Evolutionary conservation across 2,797 vertebrate species (phyloP).

Genomic region (Carcharodon carcharias): DNA sequence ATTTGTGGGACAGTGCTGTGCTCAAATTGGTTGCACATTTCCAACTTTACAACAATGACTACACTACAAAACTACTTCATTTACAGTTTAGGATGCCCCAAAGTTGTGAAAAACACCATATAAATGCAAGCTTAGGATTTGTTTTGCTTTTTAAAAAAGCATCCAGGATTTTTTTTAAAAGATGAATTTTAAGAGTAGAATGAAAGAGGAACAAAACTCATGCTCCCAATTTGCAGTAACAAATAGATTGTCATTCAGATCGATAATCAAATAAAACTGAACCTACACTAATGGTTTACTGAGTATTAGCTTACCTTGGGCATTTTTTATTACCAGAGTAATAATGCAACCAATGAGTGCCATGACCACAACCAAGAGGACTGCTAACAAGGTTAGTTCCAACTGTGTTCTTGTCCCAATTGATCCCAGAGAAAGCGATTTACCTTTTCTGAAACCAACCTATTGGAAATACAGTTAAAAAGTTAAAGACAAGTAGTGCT

Average conservation of each 20-base stretch:
- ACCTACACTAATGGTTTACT: background rate
- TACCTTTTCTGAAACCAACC: constrained; percentile 83
- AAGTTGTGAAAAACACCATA: background rate
- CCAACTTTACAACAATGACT: background rate
- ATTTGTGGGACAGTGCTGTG: background rate
- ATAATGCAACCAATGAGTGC: constrained; percentile 71
- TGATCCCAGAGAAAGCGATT: constrained; percentile 56
- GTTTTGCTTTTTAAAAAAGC: background rate
- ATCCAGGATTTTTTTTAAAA: background rate
- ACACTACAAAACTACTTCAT: background rate
- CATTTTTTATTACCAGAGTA: constrained; percentile 71
- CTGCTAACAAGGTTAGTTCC: constrained; percentile 69
- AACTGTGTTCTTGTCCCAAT: constrained; percentile 69
- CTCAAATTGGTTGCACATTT: background rate
- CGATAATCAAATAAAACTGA: background rate
- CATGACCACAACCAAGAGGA: constrained; percentile 65
- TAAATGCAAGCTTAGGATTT: background rate
- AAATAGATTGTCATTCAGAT: background rate
- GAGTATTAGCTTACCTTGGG: constrained; percentile 62
- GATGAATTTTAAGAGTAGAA: background rate
- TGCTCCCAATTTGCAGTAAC: background rate
- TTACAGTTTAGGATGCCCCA: background rate
- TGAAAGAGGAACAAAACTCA: background rate
- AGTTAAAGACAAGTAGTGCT: background rate
- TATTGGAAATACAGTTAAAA: constrained; percentile 46